These are phyloP conservation scores for Rotaria macrura DNA, from an alignment of 2,888 invertebrate genomes.

Conservation along the genomic window DNA sequence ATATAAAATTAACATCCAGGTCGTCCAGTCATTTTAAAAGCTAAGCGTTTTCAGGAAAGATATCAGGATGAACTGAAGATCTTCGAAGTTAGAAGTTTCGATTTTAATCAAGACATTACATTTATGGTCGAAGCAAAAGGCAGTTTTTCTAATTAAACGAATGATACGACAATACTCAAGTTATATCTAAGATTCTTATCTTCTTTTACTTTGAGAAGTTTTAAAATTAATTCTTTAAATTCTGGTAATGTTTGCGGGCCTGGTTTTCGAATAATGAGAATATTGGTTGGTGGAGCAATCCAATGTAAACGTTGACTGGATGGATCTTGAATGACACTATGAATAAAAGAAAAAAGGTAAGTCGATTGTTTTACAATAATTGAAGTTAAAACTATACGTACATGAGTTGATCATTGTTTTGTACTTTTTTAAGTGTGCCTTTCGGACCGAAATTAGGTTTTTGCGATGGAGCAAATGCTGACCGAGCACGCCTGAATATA, in stretches of 20 bases:
- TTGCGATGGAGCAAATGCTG: conserved; percentile 13
- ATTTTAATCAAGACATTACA: too few species aligned
- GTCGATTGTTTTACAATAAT: background rate
- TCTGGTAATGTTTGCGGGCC: background rate
- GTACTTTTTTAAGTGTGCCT: background rate
- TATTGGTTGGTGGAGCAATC: background rate
- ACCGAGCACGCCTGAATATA: background rate
- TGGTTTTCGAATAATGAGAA: conserved; percentile 12
- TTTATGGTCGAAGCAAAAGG: too few species aligned
- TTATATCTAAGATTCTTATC: too few species aligned
- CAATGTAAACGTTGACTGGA: conserved; percentile 8
- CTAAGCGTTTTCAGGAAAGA: too few species aligned
- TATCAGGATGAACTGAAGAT: too few species aligned
- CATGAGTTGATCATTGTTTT: conserved; percentile 13
- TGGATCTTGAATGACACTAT: conserved; percentile 15
- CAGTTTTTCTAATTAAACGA: too few species aligned
- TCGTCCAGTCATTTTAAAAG: too few species aligned
- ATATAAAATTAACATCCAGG: too few species aligned
- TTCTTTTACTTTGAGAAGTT: background rate
- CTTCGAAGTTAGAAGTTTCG: too few species aligned
- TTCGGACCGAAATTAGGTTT: background rate
- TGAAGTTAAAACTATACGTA: background rate
- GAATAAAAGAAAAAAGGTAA: background rate
- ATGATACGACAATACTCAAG: too few species aligned
- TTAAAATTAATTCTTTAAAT: background rate